Base-by-base conservation (phyloP, 2,797 vertebrate species). In the Merluccius polli region DNA sequence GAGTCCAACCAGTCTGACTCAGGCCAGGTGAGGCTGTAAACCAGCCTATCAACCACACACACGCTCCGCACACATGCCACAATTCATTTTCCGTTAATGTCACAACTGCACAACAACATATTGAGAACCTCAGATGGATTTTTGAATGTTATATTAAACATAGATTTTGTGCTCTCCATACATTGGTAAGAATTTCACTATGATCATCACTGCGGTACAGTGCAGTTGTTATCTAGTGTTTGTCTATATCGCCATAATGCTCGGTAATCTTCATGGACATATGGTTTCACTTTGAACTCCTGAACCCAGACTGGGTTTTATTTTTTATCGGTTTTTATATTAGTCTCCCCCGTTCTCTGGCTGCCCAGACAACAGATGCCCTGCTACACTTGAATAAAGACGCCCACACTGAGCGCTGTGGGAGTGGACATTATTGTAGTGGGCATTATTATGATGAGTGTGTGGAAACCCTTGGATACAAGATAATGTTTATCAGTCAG, bases 311-410 rank as follows among this genome's bases (percentile, higher is more conserved):
- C 12, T 65, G 59, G 59, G 59, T 24, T 59, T 59, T 24, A 59
- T 59, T 21, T 24, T 10, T 59, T 59, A 21, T 2, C n/a, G n/a
- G 21, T 24, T 15, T 59, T 79, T 81, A 75, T 65, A 65, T 65
- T 27, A 65, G 59, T 27, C 59, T 65, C 59, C n/a, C 59, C 24
- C 3, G 9, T 11, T 27, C n/a, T 27, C n/a, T 63, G n/a, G n/a
- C 52, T 63, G 52, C 10, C 48, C 48, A 52, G 48, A 52, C 52
- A 48, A 21, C 44, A 59, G 48, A 59, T 24, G 59, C 52, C 18
- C 24, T 63, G 52, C 52, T 10, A 10, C n/a, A 11, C 59, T 27
- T 27, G 2, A 24, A 65, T 27, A 27, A 8, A 65, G 27, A 65
- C 59, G 27, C 59, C 59, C 59, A 65, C 59, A 18, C 44, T 29